These are phyloP conservation scores for Heliocidaris erythrogramma DNA, from an alignment of 35 echinoderm and acorn worm genomes.

Conservation along the genomic window DNA sequence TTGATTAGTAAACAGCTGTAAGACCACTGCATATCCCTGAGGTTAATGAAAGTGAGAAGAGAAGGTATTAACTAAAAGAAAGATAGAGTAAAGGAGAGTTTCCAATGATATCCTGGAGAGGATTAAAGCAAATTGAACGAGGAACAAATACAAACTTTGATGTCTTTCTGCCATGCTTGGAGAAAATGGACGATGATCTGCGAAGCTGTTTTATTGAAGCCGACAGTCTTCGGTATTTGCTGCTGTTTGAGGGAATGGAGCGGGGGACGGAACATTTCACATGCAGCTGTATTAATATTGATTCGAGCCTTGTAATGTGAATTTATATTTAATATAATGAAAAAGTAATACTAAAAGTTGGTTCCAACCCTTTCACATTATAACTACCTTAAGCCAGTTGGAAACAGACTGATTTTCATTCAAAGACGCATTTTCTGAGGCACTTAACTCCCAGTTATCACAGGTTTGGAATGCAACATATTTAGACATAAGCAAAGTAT, in stretches of 20 bases:
- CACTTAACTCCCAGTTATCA: too few species aligned
- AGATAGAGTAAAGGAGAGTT: not conserved
- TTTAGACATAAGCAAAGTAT: too few species aligned
- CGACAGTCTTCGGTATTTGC: not conserved
- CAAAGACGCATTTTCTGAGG: too few species aligned
- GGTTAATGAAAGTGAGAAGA: not conserved
- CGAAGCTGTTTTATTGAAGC: not conserved
- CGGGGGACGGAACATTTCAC: not conserved
- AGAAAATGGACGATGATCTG: constrained; percentile 15
- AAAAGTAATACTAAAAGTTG: too few species aligned
- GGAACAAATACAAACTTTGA: constrained; percentile 17
- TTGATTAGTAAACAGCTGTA: not conserved
- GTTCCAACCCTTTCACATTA: too few species aligned
- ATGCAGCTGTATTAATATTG: not conserved
- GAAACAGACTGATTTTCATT: too few species aligned
- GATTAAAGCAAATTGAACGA: not conserved
- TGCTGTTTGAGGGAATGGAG: not conserved
- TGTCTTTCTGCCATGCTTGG: constrained; percentile 9
- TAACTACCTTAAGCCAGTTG: too few species aligned
- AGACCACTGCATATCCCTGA: not conserved
- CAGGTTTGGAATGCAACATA: too few species aligned
- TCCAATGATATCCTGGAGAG: not conserved
- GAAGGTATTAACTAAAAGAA: not conserved
- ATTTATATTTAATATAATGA: too few species aligned
- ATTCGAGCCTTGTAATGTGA: not conserved